phyloP scores from a whole-genome alignment of 2,888 invertebrate genomes.

The Caenorhabditis plicata region DNA sequence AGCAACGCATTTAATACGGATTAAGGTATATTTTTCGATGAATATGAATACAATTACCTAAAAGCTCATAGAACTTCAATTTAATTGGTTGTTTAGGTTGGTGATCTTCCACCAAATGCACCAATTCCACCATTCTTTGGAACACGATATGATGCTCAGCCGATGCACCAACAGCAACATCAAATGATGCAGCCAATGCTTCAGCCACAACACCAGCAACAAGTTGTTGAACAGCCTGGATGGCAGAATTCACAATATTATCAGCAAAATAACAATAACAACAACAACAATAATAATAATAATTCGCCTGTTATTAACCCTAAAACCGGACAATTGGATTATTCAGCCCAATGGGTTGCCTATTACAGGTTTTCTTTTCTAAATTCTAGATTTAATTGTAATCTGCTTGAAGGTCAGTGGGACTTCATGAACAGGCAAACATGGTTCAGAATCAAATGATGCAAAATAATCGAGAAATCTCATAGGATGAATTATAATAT shows the following conservation, averaged over 20 bases:
- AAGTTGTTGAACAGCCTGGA: not conserved
- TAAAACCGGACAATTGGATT: conserved; percentile 77
- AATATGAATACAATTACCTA: not conserved
- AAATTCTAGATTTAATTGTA: not conserved
- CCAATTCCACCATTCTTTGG: conserved; percentile 48
- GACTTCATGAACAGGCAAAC: conserved; percentile 78
- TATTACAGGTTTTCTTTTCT: conserved; percentile 78
- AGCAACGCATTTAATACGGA: conserved; percentile 91
- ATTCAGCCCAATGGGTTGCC: conserved; percentile 95
- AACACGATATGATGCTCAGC: not conserved
- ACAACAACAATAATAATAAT: too few species aligned
- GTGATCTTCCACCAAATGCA: conserved; percentile 59
- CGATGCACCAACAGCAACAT: not conserved
- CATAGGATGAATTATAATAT: not conserved
- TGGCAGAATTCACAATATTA: too few species aligned
- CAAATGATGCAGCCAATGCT: not conserved
- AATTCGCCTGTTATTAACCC: conserved; percentile 59
- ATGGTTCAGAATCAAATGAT: conserved; percentile 55
- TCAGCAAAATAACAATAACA: too few species aligned
- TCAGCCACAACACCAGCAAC: not conserved
- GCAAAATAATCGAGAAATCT: not conserved
- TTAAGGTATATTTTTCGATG: conserved; percentile 75
- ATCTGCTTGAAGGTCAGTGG: conserved; percentile 71
- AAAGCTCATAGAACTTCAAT: not conserved
- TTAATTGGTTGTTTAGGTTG: conserved; percentile 15